Evolutionary conservation across 2,113 vertebrate species (phyloP).

Genomic region (Protomyctophum bolini): DNA sequence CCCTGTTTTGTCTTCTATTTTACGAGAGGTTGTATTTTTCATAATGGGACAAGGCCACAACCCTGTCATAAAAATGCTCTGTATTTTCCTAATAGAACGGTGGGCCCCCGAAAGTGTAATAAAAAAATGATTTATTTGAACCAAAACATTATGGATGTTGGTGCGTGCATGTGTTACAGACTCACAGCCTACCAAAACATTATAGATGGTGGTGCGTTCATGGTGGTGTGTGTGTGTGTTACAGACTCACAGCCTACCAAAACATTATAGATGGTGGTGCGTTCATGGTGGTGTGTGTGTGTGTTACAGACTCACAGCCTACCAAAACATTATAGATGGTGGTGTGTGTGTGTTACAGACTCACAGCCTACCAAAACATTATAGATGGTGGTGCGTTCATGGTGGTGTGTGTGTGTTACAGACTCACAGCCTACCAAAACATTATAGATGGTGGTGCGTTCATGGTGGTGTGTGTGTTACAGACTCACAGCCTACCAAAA

Average conservation of each 20-base stretch:
- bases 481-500: no score
- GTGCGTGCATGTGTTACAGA: constrained; percentile 5
- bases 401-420: no score
- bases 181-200: neutral
- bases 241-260: no score
- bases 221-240: no score
- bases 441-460: no score
- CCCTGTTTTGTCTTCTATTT: constrained; percentile 44
- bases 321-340: no score
- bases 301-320: neutral
- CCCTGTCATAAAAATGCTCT: constrained; percentile 47
- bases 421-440: no score
- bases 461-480: no score
- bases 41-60: constrained; percentile 35
- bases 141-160: neutral
- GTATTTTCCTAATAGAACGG: constrained; percentile 52
- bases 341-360: neutral
- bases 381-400: no score
- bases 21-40: constrained; percentile 53
- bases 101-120: constrained; percentile 30
- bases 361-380: no score
- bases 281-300: constrained; percentile 13
- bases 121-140: constrained; percentile 50
- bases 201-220: no score
- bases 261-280: neutral